A percentile compares a stretch with the other conserved stretches of the same genome.
Conservation (phyloP, 2,113 vertebrate genomes). For the Nothobranchius furzeri region DNA sequence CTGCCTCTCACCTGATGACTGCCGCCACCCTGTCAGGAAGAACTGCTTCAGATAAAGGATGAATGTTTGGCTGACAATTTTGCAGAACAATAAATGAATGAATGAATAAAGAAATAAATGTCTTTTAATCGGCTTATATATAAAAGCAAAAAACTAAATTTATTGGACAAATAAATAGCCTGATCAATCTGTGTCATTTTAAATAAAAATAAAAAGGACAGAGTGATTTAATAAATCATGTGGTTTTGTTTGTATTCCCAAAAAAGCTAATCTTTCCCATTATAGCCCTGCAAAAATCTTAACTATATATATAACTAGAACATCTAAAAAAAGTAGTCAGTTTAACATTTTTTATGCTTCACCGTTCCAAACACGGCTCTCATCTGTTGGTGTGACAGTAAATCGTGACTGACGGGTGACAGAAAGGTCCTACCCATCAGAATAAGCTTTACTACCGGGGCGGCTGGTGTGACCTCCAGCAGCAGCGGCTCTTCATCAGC, state of each 20-base stretch:
- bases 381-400: conserved; percentile 32
- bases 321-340: conserved; percentile 29
- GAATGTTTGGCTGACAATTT: no score
- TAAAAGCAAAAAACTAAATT: no score
- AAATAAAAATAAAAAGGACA: conserved; percentile 10
- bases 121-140: no score
- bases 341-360: conserved; percentile 30
- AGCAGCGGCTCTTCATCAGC: conserved; percentile 14
- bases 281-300: conserved; percentile 23
- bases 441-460: conserved; percentile 42
- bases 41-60: no score
- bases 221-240: conserved; percentile 19
- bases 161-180: no score
- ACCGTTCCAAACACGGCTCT: conserved; percentile 32
- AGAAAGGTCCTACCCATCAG: conserved; percentile 30
- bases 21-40: no score
- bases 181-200: no score
- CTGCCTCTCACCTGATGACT: no score
- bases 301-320: conserved; percentile 26
- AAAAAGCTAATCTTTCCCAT: conserved; percentile 17
- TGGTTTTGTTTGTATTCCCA: conserved; percentile 13
- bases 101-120: no score
- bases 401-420: conserved; percentile 33
- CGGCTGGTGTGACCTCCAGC: conserved; percentile 29
- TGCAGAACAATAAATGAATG: no score